These are phyloP conservation scores for Albula glossodonta DNA, from an alignment of 2,113 vertebrate genomes.

Conservation along the genomic window DNA sequence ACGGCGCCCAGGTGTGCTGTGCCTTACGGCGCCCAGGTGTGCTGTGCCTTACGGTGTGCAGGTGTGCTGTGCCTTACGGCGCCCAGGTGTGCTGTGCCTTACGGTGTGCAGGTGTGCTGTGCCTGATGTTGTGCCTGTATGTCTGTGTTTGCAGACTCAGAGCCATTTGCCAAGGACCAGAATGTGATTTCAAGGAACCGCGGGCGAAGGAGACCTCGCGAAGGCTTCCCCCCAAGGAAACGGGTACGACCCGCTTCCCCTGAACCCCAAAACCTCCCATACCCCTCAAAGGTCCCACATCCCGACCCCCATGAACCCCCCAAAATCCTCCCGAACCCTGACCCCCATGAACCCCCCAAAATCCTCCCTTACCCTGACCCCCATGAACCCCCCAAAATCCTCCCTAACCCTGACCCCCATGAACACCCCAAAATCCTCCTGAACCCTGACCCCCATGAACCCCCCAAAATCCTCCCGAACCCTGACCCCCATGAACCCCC, in stretches of 20 bases:
- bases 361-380: neutral
- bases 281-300: no score
- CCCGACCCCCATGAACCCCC: no score
- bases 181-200: conserved; percentile 52
- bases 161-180: conserved; percentile 36
- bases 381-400: neutral
- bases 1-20: no score
- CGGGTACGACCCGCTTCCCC: conserved; percentile 76
- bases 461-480: no score
- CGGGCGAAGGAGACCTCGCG: conserved; percentile 78
- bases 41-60: no score
- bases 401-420: no score
- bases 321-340: neutral
- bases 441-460: neutral
- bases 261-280: neutral
- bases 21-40: no score
- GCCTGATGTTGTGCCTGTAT: neutral
- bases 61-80: no score
- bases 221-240: conserved; percentile 80
- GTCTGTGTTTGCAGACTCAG: conserved; percentile 40
- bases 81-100: no score
- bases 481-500: no score
- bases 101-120: neutral
- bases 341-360: neutral
- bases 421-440: neutral